Percentiles rank a stretch among this genome's conserved stretches.
Evolutionary conservation across 2,797 vertebrate genomes (phyloP).

Genomic region (Avahi laniger): DNA sequence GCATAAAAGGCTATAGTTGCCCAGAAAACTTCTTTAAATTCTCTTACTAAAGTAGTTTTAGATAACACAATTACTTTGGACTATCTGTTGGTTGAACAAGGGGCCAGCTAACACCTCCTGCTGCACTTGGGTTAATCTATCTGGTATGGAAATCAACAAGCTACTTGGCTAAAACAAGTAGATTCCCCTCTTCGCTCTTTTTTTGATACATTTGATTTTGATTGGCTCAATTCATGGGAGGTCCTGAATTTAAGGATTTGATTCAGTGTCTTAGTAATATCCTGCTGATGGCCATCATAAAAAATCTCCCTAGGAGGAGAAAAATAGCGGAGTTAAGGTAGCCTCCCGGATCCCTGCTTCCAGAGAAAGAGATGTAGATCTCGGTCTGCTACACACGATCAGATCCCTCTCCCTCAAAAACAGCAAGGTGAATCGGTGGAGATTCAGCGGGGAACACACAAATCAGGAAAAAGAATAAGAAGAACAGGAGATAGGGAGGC

Average conservation of each 20-base stretch:
- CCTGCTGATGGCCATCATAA: background rate
- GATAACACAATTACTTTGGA: background rate
- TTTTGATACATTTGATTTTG: background rate
- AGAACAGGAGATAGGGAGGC: no score
- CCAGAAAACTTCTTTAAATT: background rate
- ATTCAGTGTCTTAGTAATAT: background rate
- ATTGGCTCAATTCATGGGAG: background rate
- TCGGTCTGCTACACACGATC: no score
- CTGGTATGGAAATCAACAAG: background rate
- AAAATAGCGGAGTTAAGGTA: no score
- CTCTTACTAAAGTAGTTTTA: background rate
- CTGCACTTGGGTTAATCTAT: background rate
- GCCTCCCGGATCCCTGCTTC: no score
- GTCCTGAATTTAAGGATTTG: background rate
- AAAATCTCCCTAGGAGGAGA: no score
- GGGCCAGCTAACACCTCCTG: background rate
- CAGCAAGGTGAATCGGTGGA: no score
- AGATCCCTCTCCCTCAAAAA: no score
- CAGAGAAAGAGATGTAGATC: no score
- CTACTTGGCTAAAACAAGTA: background rate
- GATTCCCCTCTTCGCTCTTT: background rate
- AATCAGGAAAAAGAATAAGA: no score
- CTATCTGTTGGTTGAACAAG: background rate
- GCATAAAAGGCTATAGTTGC: background rate
- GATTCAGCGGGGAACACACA: no score